Conservation (phyloP, 2,888 invertebrate species). For the Erpobdella octoculata region DNA sequence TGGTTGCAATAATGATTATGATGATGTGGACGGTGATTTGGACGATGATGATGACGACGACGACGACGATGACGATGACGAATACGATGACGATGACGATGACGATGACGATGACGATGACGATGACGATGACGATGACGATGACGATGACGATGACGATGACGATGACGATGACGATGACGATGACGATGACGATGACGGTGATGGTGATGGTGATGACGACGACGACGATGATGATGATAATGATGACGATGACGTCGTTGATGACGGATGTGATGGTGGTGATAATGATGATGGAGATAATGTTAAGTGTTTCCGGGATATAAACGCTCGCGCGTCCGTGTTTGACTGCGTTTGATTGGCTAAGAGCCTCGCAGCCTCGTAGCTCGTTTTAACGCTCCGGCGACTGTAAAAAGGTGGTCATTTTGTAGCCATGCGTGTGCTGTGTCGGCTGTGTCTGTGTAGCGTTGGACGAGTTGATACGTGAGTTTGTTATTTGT, state of each 20-base stretch:
- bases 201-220: background rate
- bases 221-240: constrained; percentile 4
- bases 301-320: background rate
- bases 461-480: too few species aligned
- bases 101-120: background rate
- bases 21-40: background rate
- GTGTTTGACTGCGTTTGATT: too few species aligned
- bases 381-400: too few species aligned
- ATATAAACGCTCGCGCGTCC: too few species aligned
- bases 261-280: background rate
- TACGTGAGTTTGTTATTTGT: too few species aligned
- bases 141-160: background rate
- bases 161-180: background rate
- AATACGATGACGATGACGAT: background rate
- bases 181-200: background rate
- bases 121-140: background rate
- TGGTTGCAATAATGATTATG: background rate
- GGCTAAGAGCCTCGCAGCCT: too few species aligned
- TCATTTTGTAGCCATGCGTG: too few species aligned
- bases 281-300: background rate
- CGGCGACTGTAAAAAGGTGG: too few species aligned
- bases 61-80: background rate
- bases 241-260: background rate
- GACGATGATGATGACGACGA: background rate
- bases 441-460: too few species aligned